Evolutionary conservation across 2,797 vertebrate genomes (phyloP).

Genomic region (Melopsittacus undulatus): DNA sequence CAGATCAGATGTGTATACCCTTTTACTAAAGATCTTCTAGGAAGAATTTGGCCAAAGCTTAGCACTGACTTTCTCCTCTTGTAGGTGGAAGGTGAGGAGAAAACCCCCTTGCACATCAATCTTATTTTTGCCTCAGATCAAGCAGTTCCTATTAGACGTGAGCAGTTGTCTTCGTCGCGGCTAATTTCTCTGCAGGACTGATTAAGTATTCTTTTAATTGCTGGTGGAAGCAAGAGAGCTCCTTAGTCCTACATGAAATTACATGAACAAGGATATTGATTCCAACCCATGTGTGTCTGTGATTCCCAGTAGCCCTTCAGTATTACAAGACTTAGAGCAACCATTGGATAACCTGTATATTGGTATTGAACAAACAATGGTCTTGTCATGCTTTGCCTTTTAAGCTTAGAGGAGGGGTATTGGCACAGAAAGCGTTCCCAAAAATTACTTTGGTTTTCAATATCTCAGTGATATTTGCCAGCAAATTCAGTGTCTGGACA

Average conservation of each 20-base stretch:
- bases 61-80: not conserved
- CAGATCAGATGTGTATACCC: not conserved
- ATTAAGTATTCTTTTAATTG: not conserved
- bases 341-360: not conserved
- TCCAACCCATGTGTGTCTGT: not conserved
- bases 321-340: not conserved
- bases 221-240: not conserved
- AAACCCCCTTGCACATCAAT: not conserved
- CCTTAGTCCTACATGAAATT: not conserved
- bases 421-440: not conserved
- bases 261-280: not conserved
- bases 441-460: not conserved
- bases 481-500: not conserved
- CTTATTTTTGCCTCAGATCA: not conserved
- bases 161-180: not conserved
- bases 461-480: not conserved
- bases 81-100: not conserved
- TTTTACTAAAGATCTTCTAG: not conserved
- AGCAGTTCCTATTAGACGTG: not conserved
- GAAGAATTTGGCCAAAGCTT: not conserved
- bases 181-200: not conserved
- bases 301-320: not conserved
- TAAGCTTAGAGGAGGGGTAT: not conserved
- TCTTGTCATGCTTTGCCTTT: not conserved
- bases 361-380: not conserved